Percentiles rank a stretch among this genome's conserved stretches.
phyloP scores from a whole-genome alignment of 2,888 invertebrate species.

The Quadroppia sp. region DNA sequence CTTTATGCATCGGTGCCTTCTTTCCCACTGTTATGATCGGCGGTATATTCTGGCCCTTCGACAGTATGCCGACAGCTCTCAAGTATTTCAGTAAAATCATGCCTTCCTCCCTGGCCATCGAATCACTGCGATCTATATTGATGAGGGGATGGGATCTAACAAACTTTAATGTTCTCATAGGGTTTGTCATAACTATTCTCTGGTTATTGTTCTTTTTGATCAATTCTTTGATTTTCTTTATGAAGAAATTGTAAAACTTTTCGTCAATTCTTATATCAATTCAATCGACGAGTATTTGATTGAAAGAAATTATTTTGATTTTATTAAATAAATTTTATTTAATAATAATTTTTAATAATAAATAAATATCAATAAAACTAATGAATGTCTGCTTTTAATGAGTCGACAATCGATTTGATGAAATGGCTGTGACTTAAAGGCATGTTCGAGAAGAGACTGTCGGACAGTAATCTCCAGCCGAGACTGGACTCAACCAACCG shows the following conservation, averaged over 20 bases:
- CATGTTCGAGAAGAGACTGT: constrained; percentile 22
- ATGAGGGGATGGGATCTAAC: constrained; percentile 68
- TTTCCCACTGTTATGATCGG: constrained; percentile 38
- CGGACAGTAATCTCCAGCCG: constrained; percentile 14
- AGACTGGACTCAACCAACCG: constrained; percentile 8
- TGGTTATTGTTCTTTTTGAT: constrained; percentile 63
- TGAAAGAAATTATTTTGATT: too few relatives aligned
- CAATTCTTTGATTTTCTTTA: constrained; percentile 30
- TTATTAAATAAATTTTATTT: not conserved
- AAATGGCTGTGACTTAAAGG: constrained; percentile 26
- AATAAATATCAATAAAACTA: not conserved
- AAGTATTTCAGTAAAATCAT: constrained; percentile 21
- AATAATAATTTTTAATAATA: not conserved
- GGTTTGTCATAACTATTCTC: constrained; percentile 67
- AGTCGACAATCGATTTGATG: constrained; percentile 22
- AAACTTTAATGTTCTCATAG: constrained; percentile 66
- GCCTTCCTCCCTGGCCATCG: constrained; percentile 60
- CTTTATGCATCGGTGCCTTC: constrained; percentile 33
- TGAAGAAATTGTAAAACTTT: constrained; percentile 28
- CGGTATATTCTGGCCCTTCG: constrained; percentile 40
- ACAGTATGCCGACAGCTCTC: constrained; percentile 25
- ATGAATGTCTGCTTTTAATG: constrained; percentile 3
- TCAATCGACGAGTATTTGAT: too few relatives aligned
- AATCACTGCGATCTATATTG: constrained; percentile 69
- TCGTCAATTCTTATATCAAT: too few relatives aligned